Evolutionary conservation across 2,113 vertebrate genomes (phyloP), one percentile per base, ranked within the genome.

Genomic region (Suncus etruscus): DNA sequence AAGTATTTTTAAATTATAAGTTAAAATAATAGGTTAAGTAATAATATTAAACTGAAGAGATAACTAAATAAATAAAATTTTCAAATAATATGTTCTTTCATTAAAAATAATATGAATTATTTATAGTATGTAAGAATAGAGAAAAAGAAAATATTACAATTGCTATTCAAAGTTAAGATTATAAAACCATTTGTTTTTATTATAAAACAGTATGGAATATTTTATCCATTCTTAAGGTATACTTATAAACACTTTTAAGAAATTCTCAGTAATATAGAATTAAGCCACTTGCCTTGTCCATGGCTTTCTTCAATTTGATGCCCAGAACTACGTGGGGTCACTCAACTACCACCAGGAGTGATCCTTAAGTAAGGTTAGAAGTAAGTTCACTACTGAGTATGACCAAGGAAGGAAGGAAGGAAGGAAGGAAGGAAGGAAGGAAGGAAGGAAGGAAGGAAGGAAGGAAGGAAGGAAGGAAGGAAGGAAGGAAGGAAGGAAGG

Each of bases 161-260:
- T 66, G 29, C 68, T 85, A 86, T 79, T 70, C 31, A 78, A 47
- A 84, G 65, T 65, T 92, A 95, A 94, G 70, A 86, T 73, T 89
- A 11, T 70, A 69, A 83, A 61, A 77, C 75, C 7, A 63, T 47
- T 87, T 85, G 78, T 84, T 91, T 95, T 85, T 2, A 70, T 92
- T 63, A 70, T 47, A 91, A 27, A 10, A 77, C 10, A 87, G 66
- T 65, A 7, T n/a, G 51, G 32, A 87, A 69, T 87, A 72, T 83
- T 79, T 77, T 88, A 20, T 70, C 90, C 72, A 70, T 22, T 61
- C 58, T 61, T 83, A 4, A 63, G 74, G 81, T 79, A 39, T 39
- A 90, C n/a, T 54, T 65, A 78, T 50, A 68, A 5, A 78, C 48
- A 78, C 11, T 70, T 91, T 85, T 63, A 15, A 63, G 68, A 91